phyloP scores from a whole-genome alignment of 2,797 vertebrate genomes.

The Argyrosomus regius region DNA sequence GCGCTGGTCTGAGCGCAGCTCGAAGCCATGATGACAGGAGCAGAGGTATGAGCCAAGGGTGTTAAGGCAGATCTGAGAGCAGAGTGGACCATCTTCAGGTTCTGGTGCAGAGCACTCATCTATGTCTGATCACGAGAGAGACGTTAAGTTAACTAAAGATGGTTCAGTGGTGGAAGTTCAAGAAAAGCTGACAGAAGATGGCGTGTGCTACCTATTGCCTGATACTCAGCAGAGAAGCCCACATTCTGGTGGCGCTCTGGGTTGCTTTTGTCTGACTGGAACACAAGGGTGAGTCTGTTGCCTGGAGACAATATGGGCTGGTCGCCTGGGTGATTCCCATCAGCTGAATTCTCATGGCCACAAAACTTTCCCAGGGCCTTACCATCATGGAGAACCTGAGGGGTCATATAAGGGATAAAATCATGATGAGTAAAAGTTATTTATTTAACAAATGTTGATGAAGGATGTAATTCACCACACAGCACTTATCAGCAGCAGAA shows the following conservation, averaged over 20 bases:
- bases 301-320: slow-evolving; percentile 80
- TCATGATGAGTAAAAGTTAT: not conserved
- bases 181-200: not conserved
- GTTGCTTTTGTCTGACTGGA: slow-evolving; percentile 77
- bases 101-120: slow-evolving; percentile 81
- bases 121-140: slow-evolving; percentile 72
- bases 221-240: slow-evolving; percentile 82
- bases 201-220: slow-evolving; percentile 75
- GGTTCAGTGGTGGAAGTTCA: not conserved
- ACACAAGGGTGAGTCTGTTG: slow-evolving; percentile 78
- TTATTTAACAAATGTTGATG: not conserved
- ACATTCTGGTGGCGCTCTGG: slow-evolving; percentile 70
- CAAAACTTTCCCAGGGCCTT: slow-evolving; percentile 84
- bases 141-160: not conserved
- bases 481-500: not conserved
- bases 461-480: not conserved
- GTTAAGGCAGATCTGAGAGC: slow-evolving; percentile 86
- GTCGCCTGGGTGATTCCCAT: slow-evolving; percentile 78
- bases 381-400: slow-evolving; percentile 75
- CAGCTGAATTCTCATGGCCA: slow-evolving; percentile 78
- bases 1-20: slow-evolving; percentile 79
- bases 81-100: slow-evolving; percentile 69
- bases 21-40: slow-evolving; percentile 84
- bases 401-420: not conserved
- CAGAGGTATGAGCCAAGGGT: slow-evolving; percentile 85